phyloP scores from a whole-genome alignment of 2,797 vertebrate species.

The Anomalospiza imberbis region DNA sequence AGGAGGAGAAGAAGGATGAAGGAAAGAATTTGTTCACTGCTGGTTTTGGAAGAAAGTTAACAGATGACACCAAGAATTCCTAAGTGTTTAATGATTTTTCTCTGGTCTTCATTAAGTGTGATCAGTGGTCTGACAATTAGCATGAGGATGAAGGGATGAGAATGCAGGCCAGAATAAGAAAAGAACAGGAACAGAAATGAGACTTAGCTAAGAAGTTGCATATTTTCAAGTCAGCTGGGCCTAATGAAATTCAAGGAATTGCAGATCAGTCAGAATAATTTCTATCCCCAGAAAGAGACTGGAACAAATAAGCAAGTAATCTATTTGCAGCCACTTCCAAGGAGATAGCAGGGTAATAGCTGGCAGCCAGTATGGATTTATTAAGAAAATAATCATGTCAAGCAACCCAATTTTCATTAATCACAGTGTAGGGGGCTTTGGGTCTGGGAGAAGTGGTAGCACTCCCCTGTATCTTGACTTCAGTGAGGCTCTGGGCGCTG shows the following conservation, averaged over 20 bases:
- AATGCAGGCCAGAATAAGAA: not conserved
- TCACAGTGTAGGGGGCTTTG: not conserved
- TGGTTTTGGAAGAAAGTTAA: not conserved
- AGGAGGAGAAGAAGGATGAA: not conserved
- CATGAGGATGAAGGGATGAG: not conserved
- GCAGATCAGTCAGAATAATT: conserved; percentile 37
- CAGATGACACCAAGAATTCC: not conserved
- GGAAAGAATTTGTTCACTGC: not conserved
- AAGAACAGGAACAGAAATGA: not conserved
- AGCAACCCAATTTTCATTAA: not conserved
- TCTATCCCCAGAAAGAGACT: conserved; percentile 41
- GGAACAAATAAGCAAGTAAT: conserved; percentile 58
- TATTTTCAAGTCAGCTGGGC: conserved; percentile 1
- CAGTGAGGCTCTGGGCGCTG: not conserved
- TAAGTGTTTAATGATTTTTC: conserved; percentile 1
- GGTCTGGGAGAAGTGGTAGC: not conserved
- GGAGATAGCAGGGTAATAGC: conserved; percentile 7
- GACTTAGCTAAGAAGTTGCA: not conserved
- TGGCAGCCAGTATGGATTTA: not conserved
- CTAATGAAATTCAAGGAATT: conserved; percentile 32
- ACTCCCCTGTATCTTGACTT: not conserved
- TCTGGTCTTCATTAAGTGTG: not conserved
- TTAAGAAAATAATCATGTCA: not conserved
- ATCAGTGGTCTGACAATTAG: not conserved
- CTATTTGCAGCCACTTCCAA: conserved; percentile 17